phyloP scores from a whole-genome alignment of 2,113 vertebrate genomes.

The Bujurquina vittata region DNA sequence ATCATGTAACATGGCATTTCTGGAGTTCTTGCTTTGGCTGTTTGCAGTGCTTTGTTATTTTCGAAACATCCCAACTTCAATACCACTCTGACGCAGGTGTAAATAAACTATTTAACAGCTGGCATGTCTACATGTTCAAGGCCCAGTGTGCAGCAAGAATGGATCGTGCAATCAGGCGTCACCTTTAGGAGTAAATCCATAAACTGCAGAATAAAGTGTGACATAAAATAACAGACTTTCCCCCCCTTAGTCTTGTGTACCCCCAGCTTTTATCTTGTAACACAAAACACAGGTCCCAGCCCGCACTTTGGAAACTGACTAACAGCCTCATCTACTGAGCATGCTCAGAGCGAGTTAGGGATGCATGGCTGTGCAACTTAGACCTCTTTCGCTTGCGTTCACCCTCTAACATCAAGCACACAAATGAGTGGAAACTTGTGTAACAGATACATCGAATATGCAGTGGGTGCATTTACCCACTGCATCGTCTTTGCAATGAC shows the following conservation, averaged over 20 bases:
- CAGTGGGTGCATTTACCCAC: not conserved
- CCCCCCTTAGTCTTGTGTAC: not conserved
- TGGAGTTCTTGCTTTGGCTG: conserved; percentile 16
- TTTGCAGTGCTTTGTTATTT: conserved; percentile 16
- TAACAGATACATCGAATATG: not conserved
- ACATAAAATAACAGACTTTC: accelerated
- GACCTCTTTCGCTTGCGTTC: conserved; percentile 32
- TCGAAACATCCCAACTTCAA: not conserved
- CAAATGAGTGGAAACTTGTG: not conserved
- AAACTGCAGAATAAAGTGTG: not conserved
- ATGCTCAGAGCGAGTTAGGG: conserved; percentile 31
- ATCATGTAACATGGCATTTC: conserved; percentile 60
- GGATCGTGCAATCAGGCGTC: conserved; percentile 25
- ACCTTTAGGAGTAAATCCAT: not conserved
- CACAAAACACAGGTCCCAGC: not conserved
- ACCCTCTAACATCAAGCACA: not conserved
- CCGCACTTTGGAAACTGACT: not conserved
- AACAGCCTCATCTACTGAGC: conserved; percentile 13
- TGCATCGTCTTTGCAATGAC: conserved; percentile 26
- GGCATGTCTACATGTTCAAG: not conserved
- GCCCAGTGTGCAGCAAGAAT: not conserved
- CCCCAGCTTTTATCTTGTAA: not conserved
- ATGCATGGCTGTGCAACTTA: conserved; percentile 41
- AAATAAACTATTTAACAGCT: conserved; percentile 13
- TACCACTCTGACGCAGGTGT: not conserved